phyloP scores from a whole-genome alignment of 2,113 vertebrate genomes.

The Cephalopterus ornatus region DNA sequence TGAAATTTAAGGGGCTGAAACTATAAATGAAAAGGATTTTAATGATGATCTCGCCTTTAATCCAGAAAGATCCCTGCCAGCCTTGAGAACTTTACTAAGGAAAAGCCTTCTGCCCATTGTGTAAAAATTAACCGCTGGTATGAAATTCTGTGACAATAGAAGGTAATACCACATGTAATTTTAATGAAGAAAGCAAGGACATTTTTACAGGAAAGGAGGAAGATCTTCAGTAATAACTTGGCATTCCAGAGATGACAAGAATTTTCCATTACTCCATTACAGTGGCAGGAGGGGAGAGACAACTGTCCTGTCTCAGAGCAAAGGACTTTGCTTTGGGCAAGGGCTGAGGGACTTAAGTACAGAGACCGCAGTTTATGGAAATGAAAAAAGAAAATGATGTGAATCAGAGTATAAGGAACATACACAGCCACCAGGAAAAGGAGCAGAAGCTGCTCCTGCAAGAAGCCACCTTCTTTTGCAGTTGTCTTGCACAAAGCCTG shows the following conservation, averaged over 20 bases:
- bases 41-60: slow-evolving; percentile 37
- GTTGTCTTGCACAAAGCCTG: background rate
- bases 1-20: slow-evolving; percentile 48
- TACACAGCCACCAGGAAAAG: background rate
- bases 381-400: background rate
- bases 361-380: background rate
- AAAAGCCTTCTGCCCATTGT: background rate
- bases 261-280: background rate
- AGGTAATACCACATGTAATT: background rate
- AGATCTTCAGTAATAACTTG: background rate
- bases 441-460: background rate
- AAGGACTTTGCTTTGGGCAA: background rate
- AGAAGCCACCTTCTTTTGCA: background rate
- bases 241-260: background rate
- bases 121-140: background rate
- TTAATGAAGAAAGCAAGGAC: slow-evolving; percentile 4
- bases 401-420: background rate
- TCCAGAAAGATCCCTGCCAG: background rate
- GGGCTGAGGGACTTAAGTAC: background rate
- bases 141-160: background rate
- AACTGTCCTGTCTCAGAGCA: background rate
- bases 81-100: background rate
- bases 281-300: background rate
- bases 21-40: slow-evolving; percentile 35
- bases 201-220: background rate